These are phyloP conservation scores for Danio rerio DNA, from an alignment of 2,113 vertebrate genomes.

Conservation along the genomic window GRCz12tu NC_133191.1:6642501-6643000, in stretches of 20 bases:
- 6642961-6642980: no score
- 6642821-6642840: constrained; percentile 59
- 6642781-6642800: constrained; percentile 65
- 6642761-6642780: constrained; percentile 75
- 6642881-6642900: background rate
- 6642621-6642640: no score
- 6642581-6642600: no score
- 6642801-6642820: constrained; percentile 72
- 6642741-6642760: constrained; percentile 79
- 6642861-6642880: background rate
- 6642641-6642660: no score
- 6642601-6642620: no score
- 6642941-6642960: background rate
- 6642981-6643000: background rate
- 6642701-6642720: constrained; percentile 80
- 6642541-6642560: no score
- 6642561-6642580: no score
- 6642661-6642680: constrained; percentile 73
- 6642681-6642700: constrained; percentile 69
- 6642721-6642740: constrained; percentile 78
- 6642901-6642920: background rate
- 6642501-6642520: no score
- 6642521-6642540: no score
- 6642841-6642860: background rate
- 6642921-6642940: background rate